Conservation (phyloP, 2,797 vertebrate genomes). For the Garrulus glandarius region DNA sequence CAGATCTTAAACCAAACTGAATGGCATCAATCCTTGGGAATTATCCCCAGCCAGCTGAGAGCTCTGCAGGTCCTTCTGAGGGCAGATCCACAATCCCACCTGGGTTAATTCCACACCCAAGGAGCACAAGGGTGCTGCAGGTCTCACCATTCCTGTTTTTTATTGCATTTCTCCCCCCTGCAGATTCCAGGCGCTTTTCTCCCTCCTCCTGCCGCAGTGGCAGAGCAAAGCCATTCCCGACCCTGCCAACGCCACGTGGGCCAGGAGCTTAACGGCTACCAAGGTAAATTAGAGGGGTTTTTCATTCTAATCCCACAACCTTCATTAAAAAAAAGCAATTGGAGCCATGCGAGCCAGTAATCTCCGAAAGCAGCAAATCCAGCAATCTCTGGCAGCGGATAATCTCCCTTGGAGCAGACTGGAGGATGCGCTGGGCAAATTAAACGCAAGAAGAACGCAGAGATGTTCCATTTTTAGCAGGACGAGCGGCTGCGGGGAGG, state of each 20-base stretch:
- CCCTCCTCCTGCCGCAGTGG: slow-evolving; percentile 66
- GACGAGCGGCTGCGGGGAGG: background rate
- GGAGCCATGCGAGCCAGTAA: rapidly evolving
- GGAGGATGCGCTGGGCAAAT: rapidly evolving
- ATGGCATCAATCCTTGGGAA: background rate
- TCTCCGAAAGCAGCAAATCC: background rate
- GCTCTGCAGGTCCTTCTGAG: too few species aligned
- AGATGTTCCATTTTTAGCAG: rapidly evolving
- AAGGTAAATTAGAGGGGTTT: slow-evolving; percentile 72
- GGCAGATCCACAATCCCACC: rapidly evolving
- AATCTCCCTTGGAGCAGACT: background rate
- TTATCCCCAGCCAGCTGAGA: rapidly evolving
- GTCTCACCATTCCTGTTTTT: rapidly evolving
- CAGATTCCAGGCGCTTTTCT: slow-evolving; percentile 49
- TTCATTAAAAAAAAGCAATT: rapidly evolving
- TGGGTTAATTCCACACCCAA: rapidly evolving
- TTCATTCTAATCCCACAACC: background rate
- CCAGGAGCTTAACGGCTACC: slow-evolving; percentile 70
- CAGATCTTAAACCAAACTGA: background rate
- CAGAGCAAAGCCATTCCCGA: slow-evolving; percentile 82
- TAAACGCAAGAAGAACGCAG: rapidly evolving
- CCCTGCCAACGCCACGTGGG: slow-evolving; percentile 91
- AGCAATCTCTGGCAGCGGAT: rapidly evolving
- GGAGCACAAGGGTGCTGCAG: background rate
- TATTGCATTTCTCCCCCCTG: background rate